Evolutionary conservation across 2,113 vertebrate species (phyloP).

Genomic region (Thomomys bottae): DNA sequence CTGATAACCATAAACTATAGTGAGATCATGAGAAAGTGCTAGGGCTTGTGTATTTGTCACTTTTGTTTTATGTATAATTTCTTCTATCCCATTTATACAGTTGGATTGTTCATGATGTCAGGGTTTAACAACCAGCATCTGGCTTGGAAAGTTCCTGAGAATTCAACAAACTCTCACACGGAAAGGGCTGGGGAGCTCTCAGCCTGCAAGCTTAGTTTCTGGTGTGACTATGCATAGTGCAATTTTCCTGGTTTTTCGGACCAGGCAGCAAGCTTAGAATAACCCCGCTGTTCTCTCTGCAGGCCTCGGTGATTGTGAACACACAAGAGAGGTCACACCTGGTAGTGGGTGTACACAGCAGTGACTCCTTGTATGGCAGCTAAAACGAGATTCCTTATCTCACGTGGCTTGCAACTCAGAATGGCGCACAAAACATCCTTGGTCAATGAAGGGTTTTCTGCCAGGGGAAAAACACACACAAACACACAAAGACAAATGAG

Average conservation of each 20-base stretch:
- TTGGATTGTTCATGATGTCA: not conserved
- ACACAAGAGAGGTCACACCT: slow-evolving; percentile 72
- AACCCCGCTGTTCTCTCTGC: not conserved
- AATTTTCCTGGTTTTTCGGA: not conserved
- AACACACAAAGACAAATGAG: not conserved
- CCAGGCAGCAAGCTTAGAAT: not conserved
- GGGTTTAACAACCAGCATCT: no score
- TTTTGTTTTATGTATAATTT: not conserved
- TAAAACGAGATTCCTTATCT: not conserved
- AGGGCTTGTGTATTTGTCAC: not conserved
- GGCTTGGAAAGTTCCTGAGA: not conserved
- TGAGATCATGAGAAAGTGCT: not conserved
- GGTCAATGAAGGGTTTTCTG: slow-evolving; percentile 72
- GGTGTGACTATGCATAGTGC: not conserved
- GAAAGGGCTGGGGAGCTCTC: fast-evolving
- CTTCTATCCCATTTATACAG: not conserved
- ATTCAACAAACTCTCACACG: not conserved
- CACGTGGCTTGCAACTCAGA: slow-evolving; percentile 59
- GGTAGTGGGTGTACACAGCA: slow-evolving; percentile 61
- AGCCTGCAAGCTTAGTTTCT: no score
- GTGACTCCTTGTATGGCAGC: slow-evolving; percentile 66
- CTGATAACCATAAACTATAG: not conserved
- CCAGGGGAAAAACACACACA: slow-evolving; percentile 46
- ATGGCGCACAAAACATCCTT: slow-evolving; percentile 69
- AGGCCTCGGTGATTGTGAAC: fast-evolving